Evolutionary conservation across 2,113 vertebrate genomes (phyloP).

Genomic region (cat (Felis catus)): DNA sequence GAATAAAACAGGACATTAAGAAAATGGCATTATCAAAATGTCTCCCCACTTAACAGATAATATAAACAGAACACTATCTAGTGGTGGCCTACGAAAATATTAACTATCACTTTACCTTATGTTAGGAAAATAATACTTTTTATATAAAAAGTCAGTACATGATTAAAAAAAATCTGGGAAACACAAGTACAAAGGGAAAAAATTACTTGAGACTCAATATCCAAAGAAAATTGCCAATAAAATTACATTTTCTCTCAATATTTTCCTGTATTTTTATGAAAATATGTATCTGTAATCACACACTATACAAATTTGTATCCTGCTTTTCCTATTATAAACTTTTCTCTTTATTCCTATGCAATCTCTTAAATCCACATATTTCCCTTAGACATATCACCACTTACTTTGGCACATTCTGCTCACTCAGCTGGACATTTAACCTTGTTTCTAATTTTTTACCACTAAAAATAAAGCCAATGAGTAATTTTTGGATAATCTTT

Average conservation of each 20-base stretch:
- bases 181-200: constrained; percentile 17
- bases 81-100: not conserved
- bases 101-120: not conserved
- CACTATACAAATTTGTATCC: not conserved
- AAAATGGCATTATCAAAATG: not conserved
- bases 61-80: not conserved
- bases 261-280: not conserved
- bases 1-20: not conserved
- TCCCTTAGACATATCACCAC: not conserved
- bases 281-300: not conserved
- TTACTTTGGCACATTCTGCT: not conserved
- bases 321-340: not conserved
- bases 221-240: constrained; percentile 22
- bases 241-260: not conserved
- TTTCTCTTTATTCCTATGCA: not conserved
- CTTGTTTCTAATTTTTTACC: constrained; percentile 5
- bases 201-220: not conserved
- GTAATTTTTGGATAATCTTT: constrained; percentile 30
- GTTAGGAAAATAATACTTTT: not conserved
- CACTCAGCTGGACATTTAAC: not conserved
- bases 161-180: constrained; percentile 26
- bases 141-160: not conserved
- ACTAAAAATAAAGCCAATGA: not conserved
- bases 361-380: not conserved
- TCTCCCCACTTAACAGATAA: not conserved